Evolutionary conservation across 1,140 invertebrate species (phyloP), one percentile per base, ranked within the genome.

Genomic region (Cydia amplana): DNA sequence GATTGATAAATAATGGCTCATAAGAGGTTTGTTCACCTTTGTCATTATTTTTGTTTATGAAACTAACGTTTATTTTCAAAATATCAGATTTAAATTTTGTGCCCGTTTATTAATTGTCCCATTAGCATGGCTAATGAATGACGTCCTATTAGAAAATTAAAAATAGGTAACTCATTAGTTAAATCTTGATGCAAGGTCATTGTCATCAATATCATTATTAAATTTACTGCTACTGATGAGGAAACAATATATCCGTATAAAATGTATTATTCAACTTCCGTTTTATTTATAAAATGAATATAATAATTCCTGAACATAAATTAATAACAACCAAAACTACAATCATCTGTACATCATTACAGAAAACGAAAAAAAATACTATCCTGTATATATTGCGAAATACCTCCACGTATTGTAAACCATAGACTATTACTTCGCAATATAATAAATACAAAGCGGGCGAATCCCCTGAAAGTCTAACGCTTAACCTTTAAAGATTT

Each of bases 61-160:
- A 28, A 20, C 12, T 18, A 20, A 2, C 9, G 20, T 64, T 23
- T 32, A n/a, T 65, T 65, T 16, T 32, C 6, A n/a, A 16, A 65
- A 5, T 32, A 32, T 65, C 1, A 14, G 4, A 65, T 65, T 65
- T 16, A 18, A 63, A 36, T 23, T 32, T 64, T 64, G 7, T 32
- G 28, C 16, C 5, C n/a, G 28, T 12, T 64, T 10, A 64, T 25
- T 25, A 28, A 14, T 2, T 10, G 63, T 28, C 12, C 63, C 14
- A 64, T 64, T 64, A 55, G 51, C 43, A 2, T 14, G 43, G 16
- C 14, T 46, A 46, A 60, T n/a, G 0, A 60, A 60, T 23, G 55
- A 23, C 49, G 5, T 51, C 51, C n/a, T 60, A 60, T 60, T 60
- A 60, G 55, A 60, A 60, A 60, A 18, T 55, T 55, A 60, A 23